Evolutionary conservation across 2,113 vertebrate genomes (phyloP).

Genomic region (Uria lomvia): DNA sequence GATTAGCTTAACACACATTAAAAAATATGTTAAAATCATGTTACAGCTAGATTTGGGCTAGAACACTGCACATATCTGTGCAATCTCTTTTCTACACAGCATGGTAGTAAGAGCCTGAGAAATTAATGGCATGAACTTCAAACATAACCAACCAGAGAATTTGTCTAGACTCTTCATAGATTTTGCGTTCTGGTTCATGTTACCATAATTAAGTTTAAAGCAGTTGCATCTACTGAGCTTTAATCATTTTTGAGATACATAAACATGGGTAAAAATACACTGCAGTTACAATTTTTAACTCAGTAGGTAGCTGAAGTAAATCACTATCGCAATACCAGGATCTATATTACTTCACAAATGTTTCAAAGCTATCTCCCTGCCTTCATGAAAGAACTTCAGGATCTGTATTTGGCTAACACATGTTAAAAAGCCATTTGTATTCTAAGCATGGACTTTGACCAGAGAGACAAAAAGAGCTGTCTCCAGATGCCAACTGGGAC

Average conservation of each 20-base stretch:
- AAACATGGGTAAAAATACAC: background rate
- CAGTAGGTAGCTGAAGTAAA: background rate
- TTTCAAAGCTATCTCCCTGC: background rate
- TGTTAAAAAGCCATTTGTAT: conserved; percentile 11
- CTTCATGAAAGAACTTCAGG: background rate
- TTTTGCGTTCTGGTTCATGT: background rate
- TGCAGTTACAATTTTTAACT: background rate
- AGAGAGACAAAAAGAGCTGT: background rate
- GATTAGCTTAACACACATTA: background rate
- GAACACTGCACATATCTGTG: background rate
- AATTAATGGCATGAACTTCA: background rate
- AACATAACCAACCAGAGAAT: background rate
- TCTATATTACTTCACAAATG: background rate
- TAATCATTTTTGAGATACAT: background rate
- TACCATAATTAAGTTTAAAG: background rate
- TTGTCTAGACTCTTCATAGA: background rate
- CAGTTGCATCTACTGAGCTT: background rate
- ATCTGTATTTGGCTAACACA: background rate
- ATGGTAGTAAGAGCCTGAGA: background rate
- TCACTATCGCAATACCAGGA: background rate
- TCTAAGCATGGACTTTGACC: background rate
- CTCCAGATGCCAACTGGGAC: background rate
- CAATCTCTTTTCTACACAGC: background rate
- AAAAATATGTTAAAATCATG: background rate
- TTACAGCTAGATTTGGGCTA: background rate